Percentiles rank a stretch among this genome's conserved stretches.
Conservation (phyloP, 2,888 invertebrate species). For the Lasioglossum figueresi region DNA sequence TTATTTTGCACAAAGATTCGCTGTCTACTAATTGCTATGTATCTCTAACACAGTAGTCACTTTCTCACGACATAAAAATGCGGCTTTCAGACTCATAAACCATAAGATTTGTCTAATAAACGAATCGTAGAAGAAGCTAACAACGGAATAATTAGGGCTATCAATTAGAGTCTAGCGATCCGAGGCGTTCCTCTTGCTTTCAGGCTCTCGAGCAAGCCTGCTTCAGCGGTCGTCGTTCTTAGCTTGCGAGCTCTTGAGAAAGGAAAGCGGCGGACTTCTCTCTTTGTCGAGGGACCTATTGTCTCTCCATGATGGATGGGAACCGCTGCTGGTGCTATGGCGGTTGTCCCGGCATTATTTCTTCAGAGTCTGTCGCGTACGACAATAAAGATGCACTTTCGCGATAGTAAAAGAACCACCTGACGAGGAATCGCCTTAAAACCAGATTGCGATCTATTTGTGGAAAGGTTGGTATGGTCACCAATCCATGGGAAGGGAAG, state of each 20-base stretch:
- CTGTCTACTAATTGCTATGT: neutral
- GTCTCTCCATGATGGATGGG: conserved; percentile 71
- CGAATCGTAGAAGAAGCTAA: neutral
- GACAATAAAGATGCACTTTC: conserved; percentile 60
- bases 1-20: no score
- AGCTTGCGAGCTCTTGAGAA: conserved; percentile 68
- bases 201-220: conserved; percentile 55
- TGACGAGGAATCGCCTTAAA: conserved; percentile 25
- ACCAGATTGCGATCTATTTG: conserved; percentile 17
- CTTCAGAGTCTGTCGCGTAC: conserved; percentile 34
- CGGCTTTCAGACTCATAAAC: neutral
- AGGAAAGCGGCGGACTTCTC: conserved; percentile 73
- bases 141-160: conserved; percentile 27
- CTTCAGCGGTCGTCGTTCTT: conserved; percentile 54
- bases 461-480: conserved; percentile 2
- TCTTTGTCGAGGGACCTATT: conserved; percentile 70
- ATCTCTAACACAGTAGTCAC: neutral
- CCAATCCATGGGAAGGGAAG: neutral
- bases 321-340: conserved; percentile 55
- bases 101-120: conserved; percentile 1
- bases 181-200: conserved; percentile 56
- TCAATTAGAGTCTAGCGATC: conserved; percentile 36
- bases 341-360: conserved; percentile 64
- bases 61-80: neutral
- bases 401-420: conserved; percentile 43